These are phyloP conservation scores for Nezara viridula DNA, from an alignment of 2,888 invertebrate species.

Conservation along the genomic window DNA sequence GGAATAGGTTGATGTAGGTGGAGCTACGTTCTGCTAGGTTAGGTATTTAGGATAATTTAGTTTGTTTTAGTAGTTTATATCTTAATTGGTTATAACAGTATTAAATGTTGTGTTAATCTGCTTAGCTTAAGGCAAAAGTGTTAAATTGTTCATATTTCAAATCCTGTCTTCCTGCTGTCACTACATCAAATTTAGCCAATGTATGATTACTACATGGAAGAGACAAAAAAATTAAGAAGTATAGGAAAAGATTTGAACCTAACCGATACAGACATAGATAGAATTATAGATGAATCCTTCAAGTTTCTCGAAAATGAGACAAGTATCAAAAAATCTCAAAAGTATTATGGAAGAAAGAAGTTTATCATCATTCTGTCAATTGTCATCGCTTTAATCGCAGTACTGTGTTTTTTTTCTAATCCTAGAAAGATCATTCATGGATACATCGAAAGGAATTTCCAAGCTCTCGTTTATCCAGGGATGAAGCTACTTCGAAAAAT, in stretches of 20 bases:
- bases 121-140: neutral
- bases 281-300: conserved; percentile 75
- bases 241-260: conserved; percentile 75
- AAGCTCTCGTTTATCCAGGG: conserved; percentile 86
- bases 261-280: conserved; percentile 75
- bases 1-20: conserved; percentile 18
- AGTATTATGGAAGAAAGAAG: conserved; percentile 43
- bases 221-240: conserved; percentile 74
- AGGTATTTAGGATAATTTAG: conserved; percentile 16
- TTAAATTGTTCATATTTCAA: neutral
- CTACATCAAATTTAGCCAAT: neutral
- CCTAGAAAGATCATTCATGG: conserved; percentile 76
- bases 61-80: neutral
- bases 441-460: conserved; percentile 79
- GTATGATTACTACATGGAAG: conserved; percentile 66
- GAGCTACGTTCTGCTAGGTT: conserved; percentile 3
- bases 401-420: conserved; percentile 70
- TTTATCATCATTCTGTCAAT: conserved; percentile 54
- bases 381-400: conserved; percentile 54
- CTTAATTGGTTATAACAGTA: neutral
- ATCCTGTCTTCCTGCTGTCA: neutral
- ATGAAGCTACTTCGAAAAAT: conserved; percentile 80
- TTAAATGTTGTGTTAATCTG: neutral
- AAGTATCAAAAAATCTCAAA: conserved; percentile 56
- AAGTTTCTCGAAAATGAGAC: conserved; percentile 68